These are phyloP conservation scores for Archivesica marissinica DNA, from an alignment of 1,140 invertebrate species.

Conservation along the genomic window DNA sequence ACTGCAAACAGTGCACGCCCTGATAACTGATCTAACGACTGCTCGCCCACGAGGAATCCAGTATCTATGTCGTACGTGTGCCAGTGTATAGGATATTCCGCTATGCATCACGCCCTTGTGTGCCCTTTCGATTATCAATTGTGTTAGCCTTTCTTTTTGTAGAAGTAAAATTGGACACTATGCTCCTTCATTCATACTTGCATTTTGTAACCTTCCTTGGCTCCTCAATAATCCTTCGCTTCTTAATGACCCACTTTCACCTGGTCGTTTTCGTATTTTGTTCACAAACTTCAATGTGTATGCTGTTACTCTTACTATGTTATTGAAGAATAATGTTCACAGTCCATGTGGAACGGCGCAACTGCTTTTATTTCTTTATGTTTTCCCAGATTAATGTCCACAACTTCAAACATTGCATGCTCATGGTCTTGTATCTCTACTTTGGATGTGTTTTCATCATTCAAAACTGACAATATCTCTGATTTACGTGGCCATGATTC, in stretches of 20 bases:
- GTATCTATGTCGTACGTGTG: background rate
- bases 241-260: background rate
- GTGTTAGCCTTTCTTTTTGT: background rate
- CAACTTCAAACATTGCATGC: background rate
- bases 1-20: background rate
- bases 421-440: background rate
- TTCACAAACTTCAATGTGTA: background rate
- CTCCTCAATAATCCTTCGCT: background rate
- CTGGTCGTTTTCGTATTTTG: background rate
- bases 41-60: conserved; percentile 29
- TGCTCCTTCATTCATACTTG: background rate
- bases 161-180: conserved; percentile 13
- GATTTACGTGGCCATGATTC: background rate
- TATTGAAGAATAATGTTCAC: background rate
- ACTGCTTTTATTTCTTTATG: background rate
- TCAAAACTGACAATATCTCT: background rate
- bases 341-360: background rate
- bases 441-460: background rate
- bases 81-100: conserved; percentile 10
- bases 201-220: conserved; percentile 12
- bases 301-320: background rate
- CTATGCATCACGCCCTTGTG: background rate
- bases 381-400: background rate
- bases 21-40: conserved; percentile 17
- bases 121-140: background rate